Base-by-base conservation (phyloP, 2,888 invertebrate genomes). In the Ornithoptera priamus region DNA sequence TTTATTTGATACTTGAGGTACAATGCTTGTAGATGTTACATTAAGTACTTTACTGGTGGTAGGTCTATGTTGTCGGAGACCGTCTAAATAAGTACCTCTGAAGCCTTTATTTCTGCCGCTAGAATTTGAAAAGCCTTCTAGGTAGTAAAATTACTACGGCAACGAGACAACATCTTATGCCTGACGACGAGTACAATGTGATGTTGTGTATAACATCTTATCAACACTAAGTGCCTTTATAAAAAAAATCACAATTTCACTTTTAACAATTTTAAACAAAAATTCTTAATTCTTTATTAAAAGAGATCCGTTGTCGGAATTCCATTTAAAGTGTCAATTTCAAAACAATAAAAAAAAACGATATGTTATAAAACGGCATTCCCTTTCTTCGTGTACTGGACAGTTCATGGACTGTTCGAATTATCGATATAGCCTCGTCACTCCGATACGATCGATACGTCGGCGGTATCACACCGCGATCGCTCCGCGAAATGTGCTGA, bases 391-490 rank as follows among this genome's bases (percentile, higher is more conserved):
- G 74, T 77, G 74, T 76, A 79, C 80, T 82, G 86, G 88, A 85
- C 89, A 88, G 87, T 88, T 84, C 83, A 85, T 77, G 86, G 84
- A 80, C 81, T 80, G 85, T 85, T 85, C 82, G 81, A 86, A 86
- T 87, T 84, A 83, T 77, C 84, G 84, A 88, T 90, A 89, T 78
- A 81, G 91, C 91, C 74, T 76, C 81, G 92, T 92, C 92, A 92
- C 80, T 73, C 78, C 83, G 92, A 90, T 91, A 85, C 75, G 87
- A 90, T 92, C 92, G 89, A 90, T 90, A 85, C 76, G 85, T 83
- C 82, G 85, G 78, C 83, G 84, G 90, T 91, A 91, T 92, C 92
- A 89, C 82, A 87, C 85, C 85, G 90, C 89, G 90, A 92, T 91
- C 92, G 89, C 85, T 68, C 87, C 86, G 81, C 80, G 69, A 81